A percentile compares a stretch with the other conserved stretches of the same genome.
These are phyloP conservation scores for Morone saxatilis DNA, from an alignment of 2,113 vertebrate species.

Conservation along the genomic window DNA sequence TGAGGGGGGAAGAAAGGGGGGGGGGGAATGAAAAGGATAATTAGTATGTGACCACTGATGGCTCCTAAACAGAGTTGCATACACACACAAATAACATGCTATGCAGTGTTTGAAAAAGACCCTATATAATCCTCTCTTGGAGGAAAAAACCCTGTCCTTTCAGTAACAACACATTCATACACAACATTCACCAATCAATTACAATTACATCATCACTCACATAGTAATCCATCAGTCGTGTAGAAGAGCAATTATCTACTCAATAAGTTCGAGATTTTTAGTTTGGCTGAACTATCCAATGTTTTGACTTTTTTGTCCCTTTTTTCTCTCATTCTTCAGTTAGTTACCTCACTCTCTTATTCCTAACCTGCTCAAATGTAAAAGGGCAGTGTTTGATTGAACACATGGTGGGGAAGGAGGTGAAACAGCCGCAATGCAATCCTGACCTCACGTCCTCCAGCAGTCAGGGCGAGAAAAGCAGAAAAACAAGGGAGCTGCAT, in stretches of 20 bases:
- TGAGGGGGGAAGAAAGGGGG: not conserved
- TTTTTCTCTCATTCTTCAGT: constrained; percentile 16
- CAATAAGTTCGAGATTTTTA: constrained; percentile 17
- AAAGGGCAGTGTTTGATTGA: constrained; percentile 67
- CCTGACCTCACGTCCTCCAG: constrained; percentile 43
- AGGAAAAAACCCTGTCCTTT: too few species aligned
- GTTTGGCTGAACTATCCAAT: constrained; percentile 18
- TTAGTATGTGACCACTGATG: constrained; percentile 38
- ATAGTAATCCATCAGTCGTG: constrained; percentile 4
- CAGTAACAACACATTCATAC: too few species aligned
- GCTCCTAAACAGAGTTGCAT: not conserved
- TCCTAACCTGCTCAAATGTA: constrained; percentile 45
- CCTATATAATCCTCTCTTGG: not conserved
- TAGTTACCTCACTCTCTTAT: constrained; percentile 25
- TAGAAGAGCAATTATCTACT: constrained; percentile 27
- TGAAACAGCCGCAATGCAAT: constrained; percentile 40
- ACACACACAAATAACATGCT: not conserved
- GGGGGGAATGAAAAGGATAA: constrained; percentile 20
- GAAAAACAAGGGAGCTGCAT: constrained; percentile 30
- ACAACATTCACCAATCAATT: not conserved
- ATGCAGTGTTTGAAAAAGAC: constrained; percentile 17
- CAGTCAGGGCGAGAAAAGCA: not conserved
- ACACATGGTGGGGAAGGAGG: constrained; percentile 41
- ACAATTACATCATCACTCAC: constrained; percentile 22
- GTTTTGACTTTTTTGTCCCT: constrained; percentile 7